A percentile compares a stretch with the other conserved stretches of the same genome.
Evolutionary conservation across 2,888 invertebrate species (phyloP).

Genomic region (Cosmia trapezina): DNA sequence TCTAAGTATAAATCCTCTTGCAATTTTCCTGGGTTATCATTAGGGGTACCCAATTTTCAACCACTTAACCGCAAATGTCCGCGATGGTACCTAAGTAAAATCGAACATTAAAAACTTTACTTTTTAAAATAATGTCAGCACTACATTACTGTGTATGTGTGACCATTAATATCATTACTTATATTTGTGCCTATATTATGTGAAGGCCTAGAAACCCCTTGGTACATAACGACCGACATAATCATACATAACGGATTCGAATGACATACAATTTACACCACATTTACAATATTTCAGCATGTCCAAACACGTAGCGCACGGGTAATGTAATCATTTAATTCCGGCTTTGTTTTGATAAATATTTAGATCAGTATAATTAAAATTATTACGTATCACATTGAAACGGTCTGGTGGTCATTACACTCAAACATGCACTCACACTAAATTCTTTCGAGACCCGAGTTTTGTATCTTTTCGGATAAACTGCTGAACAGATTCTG

Average conservation of each 20-base stretch:
- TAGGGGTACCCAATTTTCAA: too few species aligned
- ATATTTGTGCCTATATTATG: too few species aligned
- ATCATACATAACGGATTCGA: constrained; percentile 8
- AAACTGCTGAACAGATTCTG: not conserved
- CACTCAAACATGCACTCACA: not conserved
- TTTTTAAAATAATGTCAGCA: not conserved
- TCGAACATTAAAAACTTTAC: not conserved
- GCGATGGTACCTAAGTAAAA: not conserved
- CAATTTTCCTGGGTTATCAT: too few species aligned
- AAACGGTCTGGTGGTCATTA: constrained; percentile 44
- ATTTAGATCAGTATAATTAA: constrained; percentile 39
- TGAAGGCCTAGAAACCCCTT: not conserved
- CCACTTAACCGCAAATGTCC: too few species aligned
- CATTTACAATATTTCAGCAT: constrained; percentile 32
- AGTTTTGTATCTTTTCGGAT: not conserved
- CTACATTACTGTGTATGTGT: not conserved
- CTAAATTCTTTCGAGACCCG: not conserved
- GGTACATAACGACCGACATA: constrained; percentile 1
- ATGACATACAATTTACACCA: constrained; percentile 24
- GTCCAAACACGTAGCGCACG: constrained; percentile 14
- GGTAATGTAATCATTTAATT: constrained; percentile 22
- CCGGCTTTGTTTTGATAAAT: constrained; percentile 30
- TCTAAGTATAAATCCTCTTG: too few species aligned
- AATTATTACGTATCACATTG: constrained; percentile 43
- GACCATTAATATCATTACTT: not conserved